These are phyloP conservation scores for Daktulosphaira vitifoliae DNA, from an alignment of 1,140 invertebrate genomes.

Conservation along the genomic window DNA sequence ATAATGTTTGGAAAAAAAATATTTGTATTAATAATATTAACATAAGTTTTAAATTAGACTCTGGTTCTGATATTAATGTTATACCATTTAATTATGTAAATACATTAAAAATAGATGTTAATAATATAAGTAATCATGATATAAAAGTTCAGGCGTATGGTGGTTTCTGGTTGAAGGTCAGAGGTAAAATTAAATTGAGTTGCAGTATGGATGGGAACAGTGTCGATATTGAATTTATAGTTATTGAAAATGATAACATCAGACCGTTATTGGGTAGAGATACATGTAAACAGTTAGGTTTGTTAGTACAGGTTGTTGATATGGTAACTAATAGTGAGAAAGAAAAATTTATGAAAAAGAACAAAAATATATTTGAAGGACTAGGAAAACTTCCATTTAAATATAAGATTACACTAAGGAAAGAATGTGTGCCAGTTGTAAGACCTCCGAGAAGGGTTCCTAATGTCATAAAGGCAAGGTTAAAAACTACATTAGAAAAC, in stretches of 20 bases:
- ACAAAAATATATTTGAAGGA: slow-evolving; percentile 34
- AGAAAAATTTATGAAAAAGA: not conserved
- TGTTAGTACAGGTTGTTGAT: not conserved
- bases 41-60: slow-evolving; percentile 20
- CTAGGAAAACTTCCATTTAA: slow-evolving; percentile 32
- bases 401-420: slow-evolving; percentile 31
- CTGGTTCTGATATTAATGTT: slow-evolving; percentile 13
- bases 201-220: slow-evolving; percentile 3
- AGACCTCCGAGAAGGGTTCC: slow-evolving; percentile 36
- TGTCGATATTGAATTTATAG: slow-evolving; percentile 3
- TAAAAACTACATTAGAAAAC: slow-evolving; percentile 37
- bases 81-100: slow-evolving; percentile 31
- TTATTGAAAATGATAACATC: slow-evolving; percentile 20
- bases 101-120: slow-evolving; percentile 10
- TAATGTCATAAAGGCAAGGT: slow-evolving; percentile 33
- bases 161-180: slow-evolving; percentile 5
- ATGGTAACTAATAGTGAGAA: not conserved
- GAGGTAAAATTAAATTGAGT: slow-evolving; percentile 8
- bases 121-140: not conserved
- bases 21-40: not conserved
- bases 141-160: slow-evolving; percentile 20
- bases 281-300: slow-evolving; percentile 26
- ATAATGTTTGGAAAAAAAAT: not conserved
- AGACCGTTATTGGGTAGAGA: slow-evolving; percentile 23
- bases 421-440: slow-evolving; percentile 34